Conservation (phyloP, 2,797 vertebrate genomes). For the Arvicola amphibius region DNA sequence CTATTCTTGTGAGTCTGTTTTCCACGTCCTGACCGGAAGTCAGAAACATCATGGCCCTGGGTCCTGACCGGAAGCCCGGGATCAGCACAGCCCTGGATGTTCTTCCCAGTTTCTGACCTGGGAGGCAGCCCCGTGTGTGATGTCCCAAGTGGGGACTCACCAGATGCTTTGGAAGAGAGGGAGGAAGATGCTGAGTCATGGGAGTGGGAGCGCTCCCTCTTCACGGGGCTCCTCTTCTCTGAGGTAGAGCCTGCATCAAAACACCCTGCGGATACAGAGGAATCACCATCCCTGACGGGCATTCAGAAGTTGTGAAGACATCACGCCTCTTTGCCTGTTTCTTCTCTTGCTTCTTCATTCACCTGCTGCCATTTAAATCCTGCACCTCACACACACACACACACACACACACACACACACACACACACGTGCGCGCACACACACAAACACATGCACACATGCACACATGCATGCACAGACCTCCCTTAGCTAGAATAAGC, state of each 20-base stretch:
- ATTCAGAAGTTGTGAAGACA: accelerated
- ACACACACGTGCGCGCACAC: accelerated
- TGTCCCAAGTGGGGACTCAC: conserved; percentile 79
- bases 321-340: background rate
- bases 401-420: background rate
- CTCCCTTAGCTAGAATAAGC: background rate
- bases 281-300: accelerated
- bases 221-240: conserved; percentile 86
- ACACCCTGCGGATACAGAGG: background rate
- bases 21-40: background rate
- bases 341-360: background rate
- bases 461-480: background rate
- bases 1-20: background rate
- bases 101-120: background rate
- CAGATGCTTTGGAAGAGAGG: conserved; percentile 87
- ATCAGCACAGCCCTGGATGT: background rate
- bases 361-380: too few relatives aligned
- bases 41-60: too few relatives aligned
- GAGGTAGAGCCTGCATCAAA: conserved; percentile 83
- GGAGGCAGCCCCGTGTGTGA: background rate
- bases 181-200: conserved; percentile 87
- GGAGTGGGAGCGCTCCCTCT: conserved; percentile 86
- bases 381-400: background rate
- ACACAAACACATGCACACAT: background rate
- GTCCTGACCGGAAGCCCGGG: background rate